Base-by-base conservation (phyloP, 2,113 vertebrate genomes). In the Ifrita kowaldi region DNA sequence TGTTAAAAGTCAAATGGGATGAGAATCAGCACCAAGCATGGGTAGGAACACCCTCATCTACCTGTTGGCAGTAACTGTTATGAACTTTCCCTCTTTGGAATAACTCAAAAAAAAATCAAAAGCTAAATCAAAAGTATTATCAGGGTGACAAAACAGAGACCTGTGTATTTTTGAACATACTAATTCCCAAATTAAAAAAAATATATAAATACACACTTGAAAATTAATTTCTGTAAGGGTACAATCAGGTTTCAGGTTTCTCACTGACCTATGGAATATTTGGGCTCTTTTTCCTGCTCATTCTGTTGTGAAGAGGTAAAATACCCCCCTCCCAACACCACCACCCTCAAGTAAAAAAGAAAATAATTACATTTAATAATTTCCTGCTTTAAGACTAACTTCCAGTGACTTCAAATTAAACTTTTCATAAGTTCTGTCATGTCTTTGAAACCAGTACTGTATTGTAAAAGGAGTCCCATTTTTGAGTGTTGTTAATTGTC, bases 1-100 rank as follows among this genome's bases (percentile, higher is more conserved):
- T 64, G 19, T 41, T 52, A 70, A 70, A 76, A 11, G 30, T 9
- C 32, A 41, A 57, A 44, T 6, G 23, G 22, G 9, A 21, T 26
- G 26, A 55, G 30, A 32, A 26, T 22, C 17, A 55, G 17, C 28
- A 59, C 28, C 0, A 16, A 63, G 2, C 22, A 24, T 1, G 2
- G 6, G 14, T 9, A 47, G 24, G 21, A 47, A n/a, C 15, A 10
- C 5, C 17, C 78, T 32, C 16, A 60, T 67, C 46, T n/a, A 20
- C 39, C 53, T 20, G 16, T 60, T 44, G 62, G 23, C 11, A 26
- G 16, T 53, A 30, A 26, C 21, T 56, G 11, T 30, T 18, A 42
- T 28, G 23, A 76, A 14, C 7, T 52, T 79, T 47, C 16, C 20
- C 11, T 53, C 2, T 50, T 67, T 39, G 52, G 28, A 5, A n/a